Conservation (phyloP, 1,140 invertebrate species). For the Sinonovacula constricta region DNA sequence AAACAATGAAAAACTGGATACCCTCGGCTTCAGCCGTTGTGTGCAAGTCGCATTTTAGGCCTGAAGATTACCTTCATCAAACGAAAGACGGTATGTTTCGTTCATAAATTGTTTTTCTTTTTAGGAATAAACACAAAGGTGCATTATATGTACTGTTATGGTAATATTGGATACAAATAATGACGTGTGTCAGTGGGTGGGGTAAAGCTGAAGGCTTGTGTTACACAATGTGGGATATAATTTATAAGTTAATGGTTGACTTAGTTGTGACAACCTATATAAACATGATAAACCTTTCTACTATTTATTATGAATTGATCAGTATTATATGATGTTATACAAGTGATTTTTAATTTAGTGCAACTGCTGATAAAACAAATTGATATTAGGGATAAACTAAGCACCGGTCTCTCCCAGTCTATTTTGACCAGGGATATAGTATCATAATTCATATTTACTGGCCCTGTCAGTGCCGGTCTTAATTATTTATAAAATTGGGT, state of each 20-base stretch:
- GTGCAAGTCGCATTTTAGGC: conserved; percentile 26
- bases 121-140: conserved; percentile 16
- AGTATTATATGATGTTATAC: conserved; percentile 20
- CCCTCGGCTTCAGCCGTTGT: too few relatives aligned
- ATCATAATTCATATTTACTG: conserved; percentile 20
- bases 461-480: conserved; percentile 13
- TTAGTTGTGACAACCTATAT: conserved; percentile 19
- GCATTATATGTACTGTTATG: conserved; percentile 14
- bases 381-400: conserved; percentile 17
- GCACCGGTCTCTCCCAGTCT: conserved; percentile 14
- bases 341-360: conserved; percentile 17
- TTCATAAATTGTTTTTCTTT: conserved; percentile 11
- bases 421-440: conserved; percentile 19
- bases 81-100: conserved; percentile 6
- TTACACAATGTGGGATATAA: conserved; percentile 19
- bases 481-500: conserved; percentile 21
- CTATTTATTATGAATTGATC: conserved; percentile 13
- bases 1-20: conserved; percentile 19
- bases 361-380: conserved; percentile 14
- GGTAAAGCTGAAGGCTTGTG: conserved; percentile 17
- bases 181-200: conserved; percentile 17
- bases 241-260: conserved; percentile 16
- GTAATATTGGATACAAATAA: conserved; percentile 17
- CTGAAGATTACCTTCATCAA: conserved; percentile 20
- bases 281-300: conserved; percentile 20